Evolutionary conservation across 2,797 vertebrate genomes (phyloP).

Genomic region (Spondyliosoma cantharus): DNA sequence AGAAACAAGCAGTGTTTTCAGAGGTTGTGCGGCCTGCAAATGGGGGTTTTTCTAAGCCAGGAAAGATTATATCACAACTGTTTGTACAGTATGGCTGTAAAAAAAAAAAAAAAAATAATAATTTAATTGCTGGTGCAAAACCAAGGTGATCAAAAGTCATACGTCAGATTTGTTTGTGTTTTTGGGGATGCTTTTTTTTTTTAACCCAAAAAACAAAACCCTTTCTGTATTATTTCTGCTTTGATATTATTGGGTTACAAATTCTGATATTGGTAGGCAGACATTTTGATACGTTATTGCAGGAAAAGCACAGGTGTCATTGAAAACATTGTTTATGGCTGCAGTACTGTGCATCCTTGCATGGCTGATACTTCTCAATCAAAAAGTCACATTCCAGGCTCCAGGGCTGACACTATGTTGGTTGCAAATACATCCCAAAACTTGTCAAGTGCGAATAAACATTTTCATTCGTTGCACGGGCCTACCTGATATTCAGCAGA

Average conservation of each 20-base stretch:
- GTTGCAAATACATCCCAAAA: too few species aligned
- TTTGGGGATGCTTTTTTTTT: too few species aligned
- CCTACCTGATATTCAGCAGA: too few species aligned
- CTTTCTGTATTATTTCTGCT: not conserved
- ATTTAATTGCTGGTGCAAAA: not conserved
- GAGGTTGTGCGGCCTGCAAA: not conserved
- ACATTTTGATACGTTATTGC: not conserved
- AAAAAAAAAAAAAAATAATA: not conserved
- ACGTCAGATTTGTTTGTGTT: too few species aligned
- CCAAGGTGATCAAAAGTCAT: not conserved
- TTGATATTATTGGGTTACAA: not conserved
- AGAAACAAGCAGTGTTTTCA: not conserved
- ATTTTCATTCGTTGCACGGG: too few species aligned
- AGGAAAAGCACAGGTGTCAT: not conserved
- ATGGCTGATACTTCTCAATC: not conserved
- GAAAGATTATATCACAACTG: not conserved
- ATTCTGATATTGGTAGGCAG: not conserved
- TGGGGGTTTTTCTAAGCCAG: not conserved
- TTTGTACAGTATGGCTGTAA: not conserved
- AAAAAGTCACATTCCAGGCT: too few species aligned
- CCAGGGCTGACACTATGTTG: too few species aligned
- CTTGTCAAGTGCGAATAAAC: too few species aligned
- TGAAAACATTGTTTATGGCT: not conserved
- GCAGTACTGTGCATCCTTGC: not conserved
- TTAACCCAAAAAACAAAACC: too few species aligned